Conservation (phyloP, 1,140 invertebrate genomes). For the Anastrepha ludens region DNA sequence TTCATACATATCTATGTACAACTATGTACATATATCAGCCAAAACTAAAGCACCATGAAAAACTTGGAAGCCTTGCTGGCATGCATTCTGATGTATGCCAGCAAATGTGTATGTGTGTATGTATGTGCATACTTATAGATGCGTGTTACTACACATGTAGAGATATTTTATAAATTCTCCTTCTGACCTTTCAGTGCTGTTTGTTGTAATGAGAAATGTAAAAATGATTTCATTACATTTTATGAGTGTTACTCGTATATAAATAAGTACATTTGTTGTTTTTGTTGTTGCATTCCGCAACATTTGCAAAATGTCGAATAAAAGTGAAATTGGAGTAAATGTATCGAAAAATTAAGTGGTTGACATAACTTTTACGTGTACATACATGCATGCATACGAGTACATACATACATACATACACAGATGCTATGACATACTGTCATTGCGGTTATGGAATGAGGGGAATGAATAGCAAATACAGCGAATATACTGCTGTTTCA, state of each 20-base stretch:
- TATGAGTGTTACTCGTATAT: background rate
- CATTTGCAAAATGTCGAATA: background rate
- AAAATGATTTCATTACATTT: conserved; percentile 26
- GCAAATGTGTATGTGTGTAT: too few species aligned
- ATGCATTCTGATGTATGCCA: too few species aligned
- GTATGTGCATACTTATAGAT: too few species aligned
- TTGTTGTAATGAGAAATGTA: background rate
- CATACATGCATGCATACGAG: background rate
- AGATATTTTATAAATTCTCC: background rate
- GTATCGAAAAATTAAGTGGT: conserved; percentile 42
- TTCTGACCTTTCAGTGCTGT: background rate
- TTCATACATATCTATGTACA: background rate
- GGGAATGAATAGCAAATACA: too few species aligned
- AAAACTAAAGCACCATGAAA: too few species aligned
- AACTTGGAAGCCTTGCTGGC: too few species aligned
- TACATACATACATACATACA: background rate
- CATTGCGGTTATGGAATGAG: too few species aligned
- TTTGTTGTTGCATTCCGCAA: background rate
- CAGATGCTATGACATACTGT: too few species aligned
- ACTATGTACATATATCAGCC: background rate
- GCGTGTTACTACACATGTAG: too few species aligned
- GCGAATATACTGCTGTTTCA: too few species aligned
- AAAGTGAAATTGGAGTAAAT: conserved; percentile 37
- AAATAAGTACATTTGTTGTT: background rate
- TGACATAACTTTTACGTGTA: conserved; percentile 8